Base-by-base conservation (phyloP, 2,888 invertebrate genomes). In the Ariolimax columbianus region DNA sequence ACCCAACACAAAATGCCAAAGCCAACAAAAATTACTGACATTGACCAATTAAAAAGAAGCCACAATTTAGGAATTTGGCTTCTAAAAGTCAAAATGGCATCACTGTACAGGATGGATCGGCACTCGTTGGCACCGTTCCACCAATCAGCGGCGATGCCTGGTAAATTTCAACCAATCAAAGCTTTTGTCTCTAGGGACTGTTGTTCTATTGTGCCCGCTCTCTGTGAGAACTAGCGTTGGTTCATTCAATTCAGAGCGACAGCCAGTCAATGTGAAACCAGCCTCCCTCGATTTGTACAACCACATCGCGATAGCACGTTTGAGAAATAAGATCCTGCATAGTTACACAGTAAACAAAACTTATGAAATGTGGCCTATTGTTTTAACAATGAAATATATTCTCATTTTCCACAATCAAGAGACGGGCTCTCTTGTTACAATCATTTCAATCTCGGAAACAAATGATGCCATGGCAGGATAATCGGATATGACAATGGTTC, bases 141-240 rank as follows among this genome's bases (percentile, higher is more conserved):
- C 78, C 78, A 78, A 78, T 78, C 59, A 63, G 63, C 26, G 40
- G 19, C n/a, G 63, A 11, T 63, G 59, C 33, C 26, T 63, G 63
- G 33, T 63, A 40, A 63, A 78, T 78, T 63, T 63, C 38, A 63
- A 51, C 78, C 78, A 78, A 78, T 78, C 78, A 63, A 78, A 78
- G 78, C 78, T 78, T 63, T 63, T 40, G 63, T 78, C 78, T 63
- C 63, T 38, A 40, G 40, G 78, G 77, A 77, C 55, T 36, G 33
- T 59, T 59, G 38, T 26, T 26, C 55, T 23, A 30, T 77, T 77
- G 17, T 51, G 55, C 26, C 36, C 36, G 77, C 77, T 47, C 77
- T 7, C 36, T 55, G 38, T 75, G 77, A 51, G 26, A 30, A 55
- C 23, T 36, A 30, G 14, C 26, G 7, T 17, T 30, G n/a, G 17